Evolutionary conservation across 1,140 invertebrate species (phyloP), one percentile per base, ranked within the genome.

Genomic region (Pantala flavescens): DNA sequence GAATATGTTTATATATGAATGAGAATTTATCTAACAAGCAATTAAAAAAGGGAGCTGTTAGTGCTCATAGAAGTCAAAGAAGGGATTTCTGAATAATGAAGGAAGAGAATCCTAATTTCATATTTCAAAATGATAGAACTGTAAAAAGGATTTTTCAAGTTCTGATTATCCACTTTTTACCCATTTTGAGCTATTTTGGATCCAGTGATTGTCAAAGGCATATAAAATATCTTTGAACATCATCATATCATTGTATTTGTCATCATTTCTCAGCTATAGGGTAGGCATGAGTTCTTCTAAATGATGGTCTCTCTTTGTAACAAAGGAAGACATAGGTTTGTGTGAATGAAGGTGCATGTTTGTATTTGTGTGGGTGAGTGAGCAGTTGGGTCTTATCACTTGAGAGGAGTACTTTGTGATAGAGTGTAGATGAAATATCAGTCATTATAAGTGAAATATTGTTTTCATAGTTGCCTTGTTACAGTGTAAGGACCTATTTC

Each of bases 391-490:
- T 63, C 49, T 63, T 19, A 71, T 24, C 71, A 42, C 73, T 74
- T 71, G 24, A 42, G 74, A 76, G 43, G 73, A 43, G 24, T 73
- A 76, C 42, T 43, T 76, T 76, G 76, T 76, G 76, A 76, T 76
- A 75, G 76, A 75, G 21, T 43, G 72, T 75, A 36, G 23, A 75
- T 76, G 28, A 75, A 76, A 75, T 43, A 72, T 24, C 72, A 76
- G 28, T 23, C 75, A 74, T 74, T 77, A 72, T 75, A 70, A 76
- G 74, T 70, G 72, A 77, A 75, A 42, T 76, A 77, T 74, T 76
- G 71, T 77, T 75, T 76, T 74, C 73, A 77, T 77, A 77, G 75
- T 43, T 76, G 74, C 74, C 74, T 74, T 76, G 75, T 77, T 77
- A 71, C 76, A 77, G 24, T 74, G 76, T 73, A 73, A 71, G 72